A percentile compares a stretch with the other conserved stretches of the same genome.
Evolutionary conservation across 1,140 invertebrate species (phyloP).

Genomic region (Habropoda laboriosa): DNA sequence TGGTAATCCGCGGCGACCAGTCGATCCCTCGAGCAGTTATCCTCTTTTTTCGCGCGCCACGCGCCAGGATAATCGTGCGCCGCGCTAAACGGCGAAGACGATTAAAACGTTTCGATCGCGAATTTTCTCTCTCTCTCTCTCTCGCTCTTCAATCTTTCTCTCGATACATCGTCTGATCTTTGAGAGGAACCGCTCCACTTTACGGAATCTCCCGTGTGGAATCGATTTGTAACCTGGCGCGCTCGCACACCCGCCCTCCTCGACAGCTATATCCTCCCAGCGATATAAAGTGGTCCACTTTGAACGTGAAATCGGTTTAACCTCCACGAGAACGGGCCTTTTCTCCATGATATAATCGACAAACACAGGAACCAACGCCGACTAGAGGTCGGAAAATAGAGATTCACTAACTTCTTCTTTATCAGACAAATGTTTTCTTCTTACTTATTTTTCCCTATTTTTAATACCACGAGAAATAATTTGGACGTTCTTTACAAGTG

Average conservation of each 20-base stretch:
- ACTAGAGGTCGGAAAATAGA: no score
- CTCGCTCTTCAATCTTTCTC: no score
- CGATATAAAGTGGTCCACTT: not conserved
- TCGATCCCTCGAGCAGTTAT: not conserved
- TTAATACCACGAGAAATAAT: no score
- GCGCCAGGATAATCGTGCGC: not conserved
- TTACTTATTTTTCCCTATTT: no score
- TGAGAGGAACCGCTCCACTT: not conserved
- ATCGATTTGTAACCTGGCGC: conserved; percentile 9
- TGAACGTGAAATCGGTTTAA: not conserved
- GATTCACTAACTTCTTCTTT: no score
- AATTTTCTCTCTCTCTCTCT: no score
- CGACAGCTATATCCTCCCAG: not conserved
- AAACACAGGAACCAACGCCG: not conserved
- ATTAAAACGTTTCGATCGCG: conserved; percentile 48
- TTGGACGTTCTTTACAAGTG: no score
- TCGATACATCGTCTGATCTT: not conserved
- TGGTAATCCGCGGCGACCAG: conserved; percentile 29
- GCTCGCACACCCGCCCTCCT: not conserved
- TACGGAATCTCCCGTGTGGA: not conserved
- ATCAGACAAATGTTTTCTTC: no score
- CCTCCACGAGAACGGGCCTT: not conserved
- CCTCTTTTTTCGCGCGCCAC: not conserved
- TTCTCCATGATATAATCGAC: not conserved
- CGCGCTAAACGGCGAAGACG: no score